These are phyloP conservation scores for Ephialtes manifestator DNA, from an alignment of 2,888 invertebrate species.

Conservation along the genomic window DNA sequence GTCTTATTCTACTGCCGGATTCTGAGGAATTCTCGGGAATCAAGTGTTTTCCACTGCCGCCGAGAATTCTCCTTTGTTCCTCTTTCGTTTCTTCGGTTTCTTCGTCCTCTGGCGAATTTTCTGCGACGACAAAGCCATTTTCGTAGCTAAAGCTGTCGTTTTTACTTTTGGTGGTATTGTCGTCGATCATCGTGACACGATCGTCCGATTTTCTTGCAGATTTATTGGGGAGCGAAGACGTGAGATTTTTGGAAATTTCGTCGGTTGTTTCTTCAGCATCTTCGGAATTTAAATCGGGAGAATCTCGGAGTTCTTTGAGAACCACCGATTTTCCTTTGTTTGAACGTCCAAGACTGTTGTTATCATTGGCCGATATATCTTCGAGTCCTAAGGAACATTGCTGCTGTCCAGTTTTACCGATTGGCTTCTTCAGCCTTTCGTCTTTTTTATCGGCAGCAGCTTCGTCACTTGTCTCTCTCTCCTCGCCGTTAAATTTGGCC, in stretches of 20 bases:
- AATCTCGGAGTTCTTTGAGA: not conserved
- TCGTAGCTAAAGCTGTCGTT: not conserved
- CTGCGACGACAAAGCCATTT: constrained; percentile 9
- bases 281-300: not conserved
- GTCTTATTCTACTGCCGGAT: constrained; percentile 73
- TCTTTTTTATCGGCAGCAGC: constrained; percentile 49
- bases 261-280: not conserved
- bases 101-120: constrained; percentile 42
- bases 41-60: not conserved
- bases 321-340: not conserved
- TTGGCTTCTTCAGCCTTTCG: constrained; percentile 53
- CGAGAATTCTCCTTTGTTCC: constrained; percentile 9
- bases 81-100: constrained; percentile 34
- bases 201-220: not conserved
- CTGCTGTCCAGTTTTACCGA: constrained; percentile 54
- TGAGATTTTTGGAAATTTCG: not conserved
- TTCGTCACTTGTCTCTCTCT: constrained; percentile 29
- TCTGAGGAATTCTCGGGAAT: constrained; percentile 46
- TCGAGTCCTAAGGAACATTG: not conserved
- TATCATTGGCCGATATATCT: not conserved
- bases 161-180: not conserved
- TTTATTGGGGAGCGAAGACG: not conserved
- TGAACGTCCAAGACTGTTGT: not conserved
- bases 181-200: not conserved
- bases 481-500: constrained; percentile 80